These are phyloP conservation scores for Nothoprocta perdicaria DNA, from an alignment of 2,113 vertebrate genomes.

Conservation along the genomic window DNA sequence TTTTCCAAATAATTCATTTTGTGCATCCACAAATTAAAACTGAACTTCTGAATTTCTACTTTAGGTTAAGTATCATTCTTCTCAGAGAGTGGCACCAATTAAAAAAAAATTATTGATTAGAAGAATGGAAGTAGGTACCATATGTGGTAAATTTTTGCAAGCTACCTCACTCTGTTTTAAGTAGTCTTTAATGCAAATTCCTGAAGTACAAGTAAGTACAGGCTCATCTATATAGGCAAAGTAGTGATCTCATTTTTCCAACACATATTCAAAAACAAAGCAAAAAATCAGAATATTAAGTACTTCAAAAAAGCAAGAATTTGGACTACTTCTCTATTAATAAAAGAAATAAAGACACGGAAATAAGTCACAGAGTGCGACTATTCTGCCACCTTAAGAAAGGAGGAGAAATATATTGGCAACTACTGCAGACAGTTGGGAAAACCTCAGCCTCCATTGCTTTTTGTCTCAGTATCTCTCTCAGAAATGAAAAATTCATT, in stretches of 20 bases:
- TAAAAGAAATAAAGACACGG: neutral
- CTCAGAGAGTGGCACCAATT: neutral
- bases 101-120: slow-evolving; percentile 6
- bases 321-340: neutral
- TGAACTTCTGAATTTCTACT: slow-evolving; percentile 2
- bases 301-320: neutral
- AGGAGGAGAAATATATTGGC: neutral
- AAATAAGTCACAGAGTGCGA: neutral
- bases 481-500: neutral
- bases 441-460: neutral
- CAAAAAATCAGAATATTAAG: neutral
- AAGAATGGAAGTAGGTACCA: neutral
- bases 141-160: neutral
- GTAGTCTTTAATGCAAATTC: neutral
- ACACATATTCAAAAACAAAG: neutral
- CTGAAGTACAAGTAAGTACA: neutral
- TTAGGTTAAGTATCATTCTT: neutral
- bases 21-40: neutral
- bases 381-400: neutral
- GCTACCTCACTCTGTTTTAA: neutral
- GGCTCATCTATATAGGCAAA: neutral
- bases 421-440: neutral
- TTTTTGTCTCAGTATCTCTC: neutral
- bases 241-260: neutral
- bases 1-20: neutral